Evolutionary conservation across 2,113 vertebrate species (phyloP).

Genomic region (Anhinga rufa): DNA sequence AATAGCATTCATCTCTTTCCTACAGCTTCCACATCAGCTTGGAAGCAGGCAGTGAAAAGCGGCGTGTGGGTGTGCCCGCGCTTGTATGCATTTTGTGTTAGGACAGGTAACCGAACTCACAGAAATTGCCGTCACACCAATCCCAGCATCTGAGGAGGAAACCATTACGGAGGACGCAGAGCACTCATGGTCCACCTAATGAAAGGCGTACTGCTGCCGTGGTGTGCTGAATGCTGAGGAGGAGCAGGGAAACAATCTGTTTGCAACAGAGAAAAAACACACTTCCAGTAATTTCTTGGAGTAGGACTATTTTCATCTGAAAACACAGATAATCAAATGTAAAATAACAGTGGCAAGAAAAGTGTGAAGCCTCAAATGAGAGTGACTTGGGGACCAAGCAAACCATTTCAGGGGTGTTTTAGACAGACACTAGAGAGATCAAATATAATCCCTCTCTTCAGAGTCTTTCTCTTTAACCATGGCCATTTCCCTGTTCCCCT

Average conservation of each 20-base stretch:
- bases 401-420: background rate
- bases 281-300: background rate
- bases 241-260: background rate
- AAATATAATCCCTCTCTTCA: background rate
- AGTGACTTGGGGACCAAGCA: background rate
- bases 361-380: background rate
- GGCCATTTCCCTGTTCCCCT: background rate
- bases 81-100: background rate
- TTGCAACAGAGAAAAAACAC: background rate
- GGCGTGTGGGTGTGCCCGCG: background rate
- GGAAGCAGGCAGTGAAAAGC: background rate
- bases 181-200: background rate
- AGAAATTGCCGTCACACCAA: background rate
- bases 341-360: background rate
- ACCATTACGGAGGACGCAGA: rapidly evolving
- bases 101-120: background rate
- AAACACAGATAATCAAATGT: constrained; percentile 8
- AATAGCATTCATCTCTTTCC: background rate
- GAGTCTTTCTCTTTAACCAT: background rate
- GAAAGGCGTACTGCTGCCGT: background rate
- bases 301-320: background rate
- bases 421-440: background rate
- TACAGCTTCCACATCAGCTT: background rate
- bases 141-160: background rate
- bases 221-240: background rate